A percentile compares a stretch with the other conserved stretches of the same genome.
Conservation (phyloP, 2,113 vertebrate genomes). For the Actinemys pallida region DNA sequence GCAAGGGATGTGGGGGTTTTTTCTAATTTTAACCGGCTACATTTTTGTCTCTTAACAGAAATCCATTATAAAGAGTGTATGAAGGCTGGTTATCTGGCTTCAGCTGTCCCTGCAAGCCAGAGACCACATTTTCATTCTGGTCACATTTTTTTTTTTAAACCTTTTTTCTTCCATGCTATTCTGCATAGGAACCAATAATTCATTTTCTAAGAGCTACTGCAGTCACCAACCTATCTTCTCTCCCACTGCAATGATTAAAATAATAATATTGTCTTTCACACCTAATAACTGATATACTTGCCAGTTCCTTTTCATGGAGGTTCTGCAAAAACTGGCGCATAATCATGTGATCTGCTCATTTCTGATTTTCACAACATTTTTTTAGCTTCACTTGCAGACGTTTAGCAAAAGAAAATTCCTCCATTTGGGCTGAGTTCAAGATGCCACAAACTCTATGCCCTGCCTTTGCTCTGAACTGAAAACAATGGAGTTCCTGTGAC, state of each 20-base stretch:
- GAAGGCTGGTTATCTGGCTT: neutral
- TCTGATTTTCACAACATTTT: conserved; percentile 19
- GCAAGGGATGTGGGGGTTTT: neutral
- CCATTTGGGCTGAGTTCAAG: neutral
- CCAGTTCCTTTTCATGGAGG: neutral
- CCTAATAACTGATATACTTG: neutral
- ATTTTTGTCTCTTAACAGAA: neutral
- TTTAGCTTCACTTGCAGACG: conserved; percentile 9
- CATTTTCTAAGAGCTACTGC: neutral
- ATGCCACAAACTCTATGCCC: neutral
- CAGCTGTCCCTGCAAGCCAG: neutral
- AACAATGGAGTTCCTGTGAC: neutral
- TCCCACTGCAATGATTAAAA: conserved; percentile 19
- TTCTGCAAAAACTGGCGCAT: neutral
- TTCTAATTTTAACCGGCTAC: neutral
- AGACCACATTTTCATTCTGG: neutral
- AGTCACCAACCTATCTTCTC: neutral
- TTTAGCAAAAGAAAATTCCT: conserved; percentile 15
- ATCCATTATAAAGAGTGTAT: neutral
- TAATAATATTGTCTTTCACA: neutral
- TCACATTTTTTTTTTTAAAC: neutral
- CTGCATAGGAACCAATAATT: neutral
- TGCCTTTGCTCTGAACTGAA: neutral
- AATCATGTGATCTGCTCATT: neutral
- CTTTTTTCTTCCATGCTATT: neutral